A percentile compares a stretch with the other conserved stretches of the same genome.
Conservation (phyloP, 2,888 invertebrate genomes). For the Tineola bisselliella region DNA sequence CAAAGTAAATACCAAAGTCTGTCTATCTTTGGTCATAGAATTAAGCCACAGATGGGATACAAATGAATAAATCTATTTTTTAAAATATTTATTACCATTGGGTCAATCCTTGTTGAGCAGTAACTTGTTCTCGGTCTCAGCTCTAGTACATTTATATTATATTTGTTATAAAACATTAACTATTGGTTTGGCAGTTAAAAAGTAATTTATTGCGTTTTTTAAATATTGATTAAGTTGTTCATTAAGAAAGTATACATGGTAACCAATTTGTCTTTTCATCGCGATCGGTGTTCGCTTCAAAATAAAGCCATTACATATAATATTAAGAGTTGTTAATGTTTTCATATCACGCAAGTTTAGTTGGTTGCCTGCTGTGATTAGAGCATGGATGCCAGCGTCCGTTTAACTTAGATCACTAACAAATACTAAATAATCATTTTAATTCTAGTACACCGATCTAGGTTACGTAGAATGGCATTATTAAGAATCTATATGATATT, state of each 20-base stretch:
- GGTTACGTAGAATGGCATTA: too few relatives aligned
- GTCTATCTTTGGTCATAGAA: too few relatives aligned
- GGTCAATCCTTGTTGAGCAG: too few relatives aligned
- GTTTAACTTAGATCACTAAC: not conserved
- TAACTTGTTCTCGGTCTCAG: too few relatives aligned
- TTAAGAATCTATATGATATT: too few relatives aligned
- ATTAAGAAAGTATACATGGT: slow-evolving; percentile 18
- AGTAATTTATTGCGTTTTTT: not conserved
- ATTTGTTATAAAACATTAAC: not conserved
- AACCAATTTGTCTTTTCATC: slow-evolving; percentile 16
- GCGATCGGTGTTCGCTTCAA: slow-evolving; percentile 15
- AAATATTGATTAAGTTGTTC: slow-evolving; percentile 2
- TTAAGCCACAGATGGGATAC: too few relatives aligned
- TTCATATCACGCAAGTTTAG: slow-evolving; percentile 7
- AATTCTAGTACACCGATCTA: too few relatives aligned
- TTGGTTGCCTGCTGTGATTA: not conserved
- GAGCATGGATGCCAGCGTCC: not conserved
- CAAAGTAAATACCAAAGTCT: too few relatives aligned
- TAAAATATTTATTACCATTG: too few relatives aligned
- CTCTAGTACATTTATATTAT: not conserved
- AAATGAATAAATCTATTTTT: too few relatives aligned
- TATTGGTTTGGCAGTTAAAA: not conserved
- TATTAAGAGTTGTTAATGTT: slow-evolving; percentile 12
- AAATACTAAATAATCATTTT: too few relatives aligned
- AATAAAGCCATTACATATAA: slow-evolving; percentile 22